A percentile compares a stretch with the other conserved stretches of the same genome.
Evolutionary conservation across 2,797 vertebrate species (phyloP).

Genomic region (Myotis findleyi): DNA sequence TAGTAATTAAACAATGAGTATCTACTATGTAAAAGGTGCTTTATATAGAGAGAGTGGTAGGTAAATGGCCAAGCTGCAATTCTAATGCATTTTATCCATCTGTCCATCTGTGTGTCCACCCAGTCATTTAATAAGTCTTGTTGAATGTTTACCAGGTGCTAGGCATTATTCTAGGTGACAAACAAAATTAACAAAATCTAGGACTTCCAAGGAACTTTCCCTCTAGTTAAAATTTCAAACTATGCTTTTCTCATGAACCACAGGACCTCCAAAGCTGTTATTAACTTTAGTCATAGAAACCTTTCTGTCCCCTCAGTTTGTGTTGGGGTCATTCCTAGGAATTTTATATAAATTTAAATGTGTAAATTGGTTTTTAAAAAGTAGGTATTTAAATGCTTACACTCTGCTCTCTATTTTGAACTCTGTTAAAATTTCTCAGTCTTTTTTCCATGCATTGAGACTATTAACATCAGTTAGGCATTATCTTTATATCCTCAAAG

Average conservation of each 20-base stretch:
- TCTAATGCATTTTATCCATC: constrained; percentile 7
- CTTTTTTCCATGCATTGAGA: neutral
- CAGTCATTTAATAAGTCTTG: neutral
- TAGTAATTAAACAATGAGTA: neutral
- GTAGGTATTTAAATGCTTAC: neutral
- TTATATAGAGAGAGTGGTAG: neutral
- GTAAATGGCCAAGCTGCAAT: neutral
- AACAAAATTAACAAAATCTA: neutral
- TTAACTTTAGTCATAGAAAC: neutral
- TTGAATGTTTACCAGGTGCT: neutral
- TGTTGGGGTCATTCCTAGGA: neutral
- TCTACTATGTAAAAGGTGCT: neutral
- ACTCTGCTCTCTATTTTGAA: constrained; percentile 2
- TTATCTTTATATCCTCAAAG: constrained; percentile 52
- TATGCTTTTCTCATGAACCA: neutral
- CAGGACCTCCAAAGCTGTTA: neutral
- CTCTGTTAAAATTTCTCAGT: neutral
- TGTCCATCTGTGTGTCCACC: neutral
- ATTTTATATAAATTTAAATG: constrained; percentile 36
- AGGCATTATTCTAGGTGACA: neutral
- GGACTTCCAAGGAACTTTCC: neutral
- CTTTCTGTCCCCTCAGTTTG: neutral
- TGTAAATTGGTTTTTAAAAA: neutral
- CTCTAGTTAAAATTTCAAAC: neutral
- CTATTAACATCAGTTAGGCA: constrained; percentile 8